Evolutionary conservation across 2,797 vertebrate species (phyloP).

Genomic region (Sardinella longiceps): DNA sequence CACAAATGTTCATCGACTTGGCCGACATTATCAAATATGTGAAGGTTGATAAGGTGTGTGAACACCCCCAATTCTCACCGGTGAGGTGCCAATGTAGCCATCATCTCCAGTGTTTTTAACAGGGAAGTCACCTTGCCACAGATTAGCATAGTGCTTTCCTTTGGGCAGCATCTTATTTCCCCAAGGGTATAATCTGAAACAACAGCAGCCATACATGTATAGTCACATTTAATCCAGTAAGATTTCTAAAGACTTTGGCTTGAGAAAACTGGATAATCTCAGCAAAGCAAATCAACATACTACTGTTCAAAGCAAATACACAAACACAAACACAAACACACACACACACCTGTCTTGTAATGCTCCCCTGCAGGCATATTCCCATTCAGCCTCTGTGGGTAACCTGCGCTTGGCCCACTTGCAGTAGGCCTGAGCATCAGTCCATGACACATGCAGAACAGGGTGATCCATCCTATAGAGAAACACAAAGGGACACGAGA

Average conservation of each 20-base stretch:
- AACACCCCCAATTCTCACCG: slow-evolving; percentile 64
- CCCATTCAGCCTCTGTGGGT: slow-evolving; percentile 96
- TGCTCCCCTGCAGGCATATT: slow-evolving; percentile 88
- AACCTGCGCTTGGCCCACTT: slow-evolving; percentile 87
- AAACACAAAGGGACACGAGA: not conserved
- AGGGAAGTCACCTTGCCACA: slow-evolving; percentile 96
- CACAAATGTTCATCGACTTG: too few relatives aligned
- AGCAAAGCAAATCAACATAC: not conserved
- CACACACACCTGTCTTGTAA: slow-evolving; percentile 82
- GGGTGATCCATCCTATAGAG: slow-evolving; percentile 84
- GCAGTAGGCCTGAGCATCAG: slow-evolving; percentile 87
- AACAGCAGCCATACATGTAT: not conserved
- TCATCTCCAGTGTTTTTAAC: slow-evolving; percentile 86
- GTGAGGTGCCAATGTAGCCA: slow-evolving; percentile 83
- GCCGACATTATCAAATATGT: too few relatives aligned
- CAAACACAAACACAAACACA: not conserved
- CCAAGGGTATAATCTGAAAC: slow-evolving; percentile 87
- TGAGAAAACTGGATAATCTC: too few relatives aligned
- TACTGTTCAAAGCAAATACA: not conserved
- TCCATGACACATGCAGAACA: slow-evolving; percentile 93
- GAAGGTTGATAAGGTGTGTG: too few relatives aligned
- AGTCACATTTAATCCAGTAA: too few relatives aligned
- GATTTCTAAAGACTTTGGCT: not conserved
- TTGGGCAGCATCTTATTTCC: slow-evolving; percentile 92
- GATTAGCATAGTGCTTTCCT: slow-evolving; percentile 88